A percentile compares a stretch with the other conserved stretches of the same genome.
Conservation (phyloP, 2,797 vertebrate species). For the Enteromius paludinosus region DNA sequence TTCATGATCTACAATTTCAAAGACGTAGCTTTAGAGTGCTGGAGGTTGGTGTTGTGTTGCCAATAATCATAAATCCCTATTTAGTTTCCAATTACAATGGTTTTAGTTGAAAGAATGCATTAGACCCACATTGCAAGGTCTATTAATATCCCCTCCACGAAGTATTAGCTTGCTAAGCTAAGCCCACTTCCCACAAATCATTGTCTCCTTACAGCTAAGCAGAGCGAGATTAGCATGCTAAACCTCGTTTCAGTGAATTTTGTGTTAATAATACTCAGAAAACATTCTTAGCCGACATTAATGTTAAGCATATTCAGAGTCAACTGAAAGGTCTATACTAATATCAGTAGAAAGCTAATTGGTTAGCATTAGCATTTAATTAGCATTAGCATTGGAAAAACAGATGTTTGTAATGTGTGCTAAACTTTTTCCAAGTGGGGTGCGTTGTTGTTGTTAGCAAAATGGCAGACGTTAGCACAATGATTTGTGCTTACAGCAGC, state of each 20-base stretch:
- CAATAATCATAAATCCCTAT: neutral
- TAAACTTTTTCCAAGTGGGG: neutral
- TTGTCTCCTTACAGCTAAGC: neutral
- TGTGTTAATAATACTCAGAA: neutral
- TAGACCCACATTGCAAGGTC: constrained; percentile 7
- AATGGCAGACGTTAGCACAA: neutral
- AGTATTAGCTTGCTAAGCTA: constrained; percentile 28
- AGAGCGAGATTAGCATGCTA: neutral
- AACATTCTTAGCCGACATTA: neutral
- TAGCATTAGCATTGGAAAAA: no score
- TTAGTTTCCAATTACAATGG: neutral
- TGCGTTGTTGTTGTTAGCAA: neutral
- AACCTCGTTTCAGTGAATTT: neutral
- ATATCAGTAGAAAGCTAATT: neutral
- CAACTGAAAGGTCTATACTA: neutral
- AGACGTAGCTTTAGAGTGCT: neutral
- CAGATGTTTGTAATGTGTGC: neutral
- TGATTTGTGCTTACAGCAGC: neutral
- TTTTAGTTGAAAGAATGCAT: constrained; percentile 18
- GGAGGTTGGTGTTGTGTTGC: neutral
- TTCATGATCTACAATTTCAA: neutral
- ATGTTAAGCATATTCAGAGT: neutral
- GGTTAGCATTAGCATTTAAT: neutral
- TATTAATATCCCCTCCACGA: constrained; percentile 22
- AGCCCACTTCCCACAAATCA: neutral